Base-by-base conservation (phyloP, 2,888 invertebrate species). In the Trissolcus japonicus region DNA sequence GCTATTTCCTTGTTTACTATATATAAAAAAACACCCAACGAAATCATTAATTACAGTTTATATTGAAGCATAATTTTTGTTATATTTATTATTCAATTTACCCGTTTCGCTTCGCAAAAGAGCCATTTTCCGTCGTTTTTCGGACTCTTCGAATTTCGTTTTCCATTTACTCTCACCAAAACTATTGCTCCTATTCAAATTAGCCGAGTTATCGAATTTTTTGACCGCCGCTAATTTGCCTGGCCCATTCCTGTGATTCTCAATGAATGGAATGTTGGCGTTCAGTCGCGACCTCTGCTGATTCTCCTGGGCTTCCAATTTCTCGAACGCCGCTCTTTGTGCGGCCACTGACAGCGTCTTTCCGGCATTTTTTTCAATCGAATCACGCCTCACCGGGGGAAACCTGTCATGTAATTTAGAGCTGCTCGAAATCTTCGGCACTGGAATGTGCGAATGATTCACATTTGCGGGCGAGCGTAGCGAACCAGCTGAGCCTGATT, bases 91-190 rank as follows among this genome's bases (percentile, higher is more conserved):
- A 2, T 25, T 53, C 25, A 56, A 41, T 19, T 11, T 88, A 94
- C 94, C 92, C 91, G 93, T 93, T 90, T 94, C 94, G 76, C 92
- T 92, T 88, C 93, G 93, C 79, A 92, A 91, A 60, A 94, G 90
- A 82, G 94, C 89, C 56, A 91, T 87, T 88, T 94, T 94, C 87
- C 94, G 91, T 87, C 92, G 92, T 83, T 92, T 91, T 86, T 94
- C 94, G 6, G 92, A 91, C 53, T 94, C 94, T 83, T 94, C 94
- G 87, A 91, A 94, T 90, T 92, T 93, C 79, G 89, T 90, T 90
- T 92, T 94, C 94, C 94, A 94, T 68, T 85, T 86, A 53, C 61
- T 83, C 54, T 87, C 87, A 21, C 79, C 43, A 48, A 84, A 80
- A 50, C 84, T 86, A 75, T 86, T 84, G 78, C 82, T 86, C 13